These are phyloP conservation scores for Idris sp. DNA, from an alignment of 1,140 invertebrate genomes.

Conservation along the genomic window DNA sequence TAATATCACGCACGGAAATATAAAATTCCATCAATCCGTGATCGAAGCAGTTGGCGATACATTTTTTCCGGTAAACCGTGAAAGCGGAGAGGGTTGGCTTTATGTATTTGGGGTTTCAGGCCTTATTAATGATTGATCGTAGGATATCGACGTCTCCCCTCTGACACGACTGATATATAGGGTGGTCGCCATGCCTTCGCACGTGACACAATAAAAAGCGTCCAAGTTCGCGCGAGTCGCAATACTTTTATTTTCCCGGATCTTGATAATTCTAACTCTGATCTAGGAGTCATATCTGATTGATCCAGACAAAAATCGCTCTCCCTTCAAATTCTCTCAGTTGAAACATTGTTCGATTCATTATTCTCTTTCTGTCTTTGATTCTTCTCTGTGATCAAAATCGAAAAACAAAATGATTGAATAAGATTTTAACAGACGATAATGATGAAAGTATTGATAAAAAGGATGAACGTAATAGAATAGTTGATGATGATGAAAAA, in stretches of 20 bases:
- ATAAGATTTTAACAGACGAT: no score
- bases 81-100: constrained; percentile 63
- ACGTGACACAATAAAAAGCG: constrained; percentile 77
- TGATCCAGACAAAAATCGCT: constrained; percentile 42
- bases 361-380: no score
- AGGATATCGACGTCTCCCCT: constrained; percentile 78
- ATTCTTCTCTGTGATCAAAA: no score
- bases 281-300: constrained; percentile 43
- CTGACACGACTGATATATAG: constrained; percentile 76
- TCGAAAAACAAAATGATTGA: no score
- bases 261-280: constrained; percentile 64
- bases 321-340: constrained; percentile 10
- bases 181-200: constrained; percentile 68
- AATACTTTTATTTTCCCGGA: constrained; percentile 68
- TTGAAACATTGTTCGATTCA: no score
- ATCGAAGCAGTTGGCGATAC: constrained; percentile 71
- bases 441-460: no score
- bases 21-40: constrained; percentile 78
- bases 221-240: constrained; percentile 42
- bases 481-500: no score
- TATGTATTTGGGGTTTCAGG: constrained; percentile 76
- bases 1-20: constrained; percentile 74
- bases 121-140: constrained; percentile 79
- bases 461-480: no score
- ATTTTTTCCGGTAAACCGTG: constrained; percentile 66